A percentile compares a stretch with the other conserved stretches of the same genome.
These are phyloP conservation scores for Sinohyriopsis cumingii DNA, from an alignment of 2,888 invertebrate species.

Conservation along the genomic window DNA sequence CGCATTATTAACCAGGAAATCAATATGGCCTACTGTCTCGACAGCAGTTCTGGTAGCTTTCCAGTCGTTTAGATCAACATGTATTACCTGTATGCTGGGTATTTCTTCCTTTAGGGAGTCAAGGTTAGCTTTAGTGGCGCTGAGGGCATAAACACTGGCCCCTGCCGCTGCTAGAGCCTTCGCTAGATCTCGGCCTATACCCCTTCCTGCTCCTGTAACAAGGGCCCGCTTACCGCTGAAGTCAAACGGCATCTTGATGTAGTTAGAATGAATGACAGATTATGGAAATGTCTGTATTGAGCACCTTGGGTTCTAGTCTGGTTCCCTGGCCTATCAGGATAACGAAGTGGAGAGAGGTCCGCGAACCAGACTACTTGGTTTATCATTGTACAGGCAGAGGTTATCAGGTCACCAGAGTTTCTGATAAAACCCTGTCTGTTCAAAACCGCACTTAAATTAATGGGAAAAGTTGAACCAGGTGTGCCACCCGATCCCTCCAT, in stretches of 20 bases:
- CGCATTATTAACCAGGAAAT: constrained; percentile 15
- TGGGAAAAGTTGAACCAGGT: no score
- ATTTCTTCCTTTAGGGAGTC: constrained; percentile 6
- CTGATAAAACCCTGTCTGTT: no score
- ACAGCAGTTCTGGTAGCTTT: constrained; percentile 10
- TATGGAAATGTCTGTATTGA: no score
- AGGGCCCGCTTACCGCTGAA: constrained; percentile 11
- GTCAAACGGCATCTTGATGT: constrained; percentile 5
- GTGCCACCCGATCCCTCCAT: no score
- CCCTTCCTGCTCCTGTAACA: constrained; percentile 19
- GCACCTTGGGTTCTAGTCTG: no score
- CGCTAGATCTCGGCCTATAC: constrained; percentile 9
- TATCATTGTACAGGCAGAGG: no score
- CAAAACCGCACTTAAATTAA: no score
- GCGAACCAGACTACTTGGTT: no score
- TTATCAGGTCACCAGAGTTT: no score
- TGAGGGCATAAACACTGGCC: constrained; percentile 10
- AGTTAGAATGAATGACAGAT: no score
- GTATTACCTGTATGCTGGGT: background rate
- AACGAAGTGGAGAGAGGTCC: no score
- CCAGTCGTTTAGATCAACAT: constrained; percentile 13
- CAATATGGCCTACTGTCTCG: constrained; percentile 6
- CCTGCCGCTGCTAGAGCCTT: constrained; percentile 3
- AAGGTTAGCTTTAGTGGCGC: constrained; percentile 3
- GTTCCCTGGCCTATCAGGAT: no score